Base-by-base conservation (phyloP, 2,888 invertebrate genomes). In the Unio pictorum region DNA sequence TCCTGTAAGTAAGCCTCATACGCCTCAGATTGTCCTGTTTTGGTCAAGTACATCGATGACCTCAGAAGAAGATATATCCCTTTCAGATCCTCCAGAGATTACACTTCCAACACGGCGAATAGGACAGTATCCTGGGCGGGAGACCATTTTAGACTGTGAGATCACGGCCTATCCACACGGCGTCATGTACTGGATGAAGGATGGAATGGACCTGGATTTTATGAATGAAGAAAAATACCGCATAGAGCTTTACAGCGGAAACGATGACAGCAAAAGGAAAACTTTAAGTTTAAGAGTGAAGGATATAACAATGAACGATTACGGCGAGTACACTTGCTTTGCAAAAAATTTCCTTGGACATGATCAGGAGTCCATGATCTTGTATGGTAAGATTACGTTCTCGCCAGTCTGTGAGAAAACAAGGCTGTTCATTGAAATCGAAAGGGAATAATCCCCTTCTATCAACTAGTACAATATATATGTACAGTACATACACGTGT, bases 71-170 rank as follows among this genome's bases (percentile, higher is more conserved):
- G 15, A 45, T 45, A 45, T 45, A 45, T 62, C 18, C 30, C 11
- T 69, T 73, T 18, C 66, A 78, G 78, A 76, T 70, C 60, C 73
- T 17, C 76, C 78, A 4, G 78, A 78, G 28, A 75, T 78, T 15
- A 55, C 59, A 28, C 68, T 78, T 26, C 66, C 66, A 2, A 73
- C 65, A 23, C 74, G 71, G 66, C 69, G 78, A 26, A 69, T 78
- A 20, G 76, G 78, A 3, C 76, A 78, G 63, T 74, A 70, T 61
- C 55, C 59, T 4, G 76, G 74, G 20, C 60, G 68, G 17, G 78
- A 78, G 67, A 78, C 78, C 0, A 76, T 78, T 56, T 59, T 78
- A n/a, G 78, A 78, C 58, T 78, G 78, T 61, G 73, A 74, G 55
- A 78, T 78, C 17, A 72, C 67, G 15, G 78, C 76, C 11, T 73